Evolutionary conservation across 2,888 invertebrate genomes (phyloP), one percentile per base, ranked within the genome.

Genomic region (Ceramica pisi): DNA sequence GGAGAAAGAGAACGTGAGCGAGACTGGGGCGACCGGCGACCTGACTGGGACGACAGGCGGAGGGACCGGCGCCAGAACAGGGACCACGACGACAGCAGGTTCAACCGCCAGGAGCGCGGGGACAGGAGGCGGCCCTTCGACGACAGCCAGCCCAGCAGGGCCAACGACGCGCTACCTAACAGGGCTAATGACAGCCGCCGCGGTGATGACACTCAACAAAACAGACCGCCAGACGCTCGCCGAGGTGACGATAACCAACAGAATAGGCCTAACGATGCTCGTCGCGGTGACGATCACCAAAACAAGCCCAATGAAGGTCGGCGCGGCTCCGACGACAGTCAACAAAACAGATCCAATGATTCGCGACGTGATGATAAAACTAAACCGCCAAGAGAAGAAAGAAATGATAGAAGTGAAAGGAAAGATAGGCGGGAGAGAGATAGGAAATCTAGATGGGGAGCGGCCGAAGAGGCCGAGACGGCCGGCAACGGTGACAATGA

Each of bases 401-500:
- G 63, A 55, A 69, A 38, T 38, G 66, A 75, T 35, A 71, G n/a
- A 57, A 66, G 44, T 46, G 72, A 72, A 5, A 73, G 77, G n/a
- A 80, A 68, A 31, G 64, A 26, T 6, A 88, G 91, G 55, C 88
- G 92, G 64, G 94, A 94, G 21, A 94, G 92, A 78, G 95, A 95
- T 71, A 91, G 95, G 44, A 95, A 94, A 70, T 95, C 95, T 2
- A 89, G 95, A 48, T 95, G 95, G 95, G 95, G 95, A 0, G 94
- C 93, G 2, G 92, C 94, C 0, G 94, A 94, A 4, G 94, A 93
- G 57, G n/a, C 63, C 1, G 84, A 82, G 31, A 38, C 67, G 2
- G 56, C 67, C 0, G 59, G 62, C 46, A 65, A 67, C 9, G 51
- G 21, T 1, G 73, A 68, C n/a, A 67, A 12, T 26, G 78, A 75